Evolutionary conservation across 2,797 vertebrate genomes (phyloP), one percentile per base, ranked within the genome.

Genomic region (Myotis myotis): DNA sequence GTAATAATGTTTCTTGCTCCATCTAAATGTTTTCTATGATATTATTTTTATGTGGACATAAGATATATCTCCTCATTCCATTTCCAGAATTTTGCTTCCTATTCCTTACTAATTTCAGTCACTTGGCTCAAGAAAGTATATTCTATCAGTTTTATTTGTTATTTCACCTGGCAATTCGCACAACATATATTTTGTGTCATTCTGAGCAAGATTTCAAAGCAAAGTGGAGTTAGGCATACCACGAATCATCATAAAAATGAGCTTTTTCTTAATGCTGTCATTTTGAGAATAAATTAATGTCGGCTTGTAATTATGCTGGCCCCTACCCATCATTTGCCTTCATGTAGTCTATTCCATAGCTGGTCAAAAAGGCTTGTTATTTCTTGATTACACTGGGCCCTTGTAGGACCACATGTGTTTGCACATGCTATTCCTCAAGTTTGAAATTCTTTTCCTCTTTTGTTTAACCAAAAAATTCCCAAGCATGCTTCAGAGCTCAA

Each of bases 381-480:
- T 95, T 94, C 10, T 8, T 84, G 30, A 80, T 36, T 38, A 47
- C 0, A 38, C 2, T 49, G 47, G 70, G 44, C 16, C 2, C 44
- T 57, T 55, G 64, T 16, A 49, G 70, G 25, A 53, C 8, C 51
- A 70, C 20, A 16, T 41, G 15, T 16, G 76, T 96, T 80, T 93
- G 47, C 1, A 71, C 9, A 66, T 53, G 22, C 30, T 78, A 41
- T 66, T 94, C 20, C 71, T 89, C 83, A 89, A 62, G 66, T 89
- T 66, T 89, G 19, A 95, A 92, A 91, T 53, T 86, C 22, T 79
- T 95, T 94, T 82, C 41, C n/a, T 41, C 11, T 44, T 66, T 79
- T 80, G 70, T 57, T 20, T 1, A 44, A 86, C 23, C 6, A 51
- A 17, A 72, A 93, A 85, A 49, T 83, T 89, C 22, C 33, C 91